phyloP scores from a whole-genome alignment of 2,797 vertebrate genomes.

The Enteromius argenteus region DNA sequence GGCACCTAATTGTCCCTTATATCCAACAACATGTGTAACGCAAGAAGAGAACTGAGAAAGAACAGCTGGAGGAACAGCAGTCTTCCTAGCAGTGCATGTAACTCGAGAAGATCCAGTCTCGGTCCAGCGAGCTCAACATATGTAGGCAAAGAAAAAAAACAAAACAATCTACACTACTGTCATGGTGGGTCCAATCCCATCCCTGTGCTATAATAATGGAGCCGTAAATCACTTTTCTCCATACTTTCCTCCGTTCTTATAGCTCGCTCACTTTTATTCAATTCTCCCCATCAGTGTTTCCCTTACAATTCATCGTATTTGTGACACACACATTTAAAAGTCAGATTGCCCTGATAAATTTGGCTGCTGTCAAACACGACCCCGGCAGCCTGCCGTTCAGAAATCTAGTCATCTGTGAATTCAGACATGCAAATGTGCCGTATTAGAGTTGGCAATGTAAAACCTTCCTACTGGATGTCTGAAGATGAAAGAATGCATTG shows the following conservation, averaged over 20 bases:
- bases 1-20: slow-evolving; percentile 58
- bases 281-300: slow-evolving; percentile 57
- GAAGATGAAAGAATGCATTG: slow-evolving; percentile 51
- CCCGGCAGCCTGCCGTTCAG: slow-evolving; percentile 48
- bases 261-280: slow-evolving; percentile 54
- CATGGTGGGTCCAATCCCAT: slow-evolving; percentile 48
- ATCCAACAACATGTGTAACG: slow-evolving; percentile 47
- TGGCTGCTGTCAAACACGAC: slow-evolving; percentile 60
- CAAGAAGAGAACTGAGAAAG: slow-evolving; percentile 35
- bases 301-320: slow-evolving; percentile 50
- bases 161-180: slow-evolving; percentile 46
- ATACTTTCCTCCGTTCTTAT: slow-evolving; percentile 48
- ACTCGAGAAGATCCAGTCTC: slow-evolving; percentile 52
- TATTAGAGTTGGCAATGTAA: slow-evolving; percentile 51
- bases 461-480: slow-evolving; percentile 43
- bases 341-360: slow-evolving; percentile 59
- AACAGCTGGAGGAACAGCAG: slow-evolving; percentile 48
- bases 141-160: slow-evolving; percentile 39
- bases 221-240: slow-evolving; percentile 51
- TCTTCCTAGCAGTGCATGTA: slow-evolving; percentile 52
- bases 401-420: slow-evolving; percentile 58
- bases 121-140: slow-evolving; percentile 54
- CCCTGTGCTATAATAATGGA: slow-evolving; percentile 61
- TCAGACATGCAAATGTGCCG: slow-evolving; percentile 60
- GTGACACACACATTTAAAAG: slow-evolving; percentile 60